A percentile compares a stretch with the other conserved stretches of the same genome.
These are phyloP conservation scores for Gorsachius magnificus DNA, from an alignment of 2,797 vertebrate species.

Conservation along the genomic window DNA sequence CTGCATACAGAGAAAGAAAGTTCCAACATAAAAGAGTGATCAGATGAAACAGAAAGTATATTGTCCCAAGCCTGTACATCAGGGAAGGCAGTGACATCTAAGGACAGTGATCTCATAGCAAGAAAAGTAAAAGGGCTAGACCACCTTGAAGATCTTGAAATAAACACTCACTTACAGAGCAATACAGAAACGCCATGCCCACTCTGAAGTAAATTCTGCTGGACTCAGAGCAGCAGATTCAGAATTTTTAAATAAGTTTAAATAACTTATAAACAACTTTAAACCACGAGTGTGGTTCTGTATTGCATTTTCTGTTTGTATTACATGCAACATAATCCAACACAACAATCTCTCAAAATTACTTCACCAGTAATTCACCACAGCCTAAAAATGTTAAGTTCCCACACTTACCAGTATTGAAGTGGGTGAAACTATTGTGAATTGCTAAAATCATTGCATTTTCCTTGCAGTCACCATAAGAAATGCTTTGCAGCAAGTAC, in stretches of 20 bases:
- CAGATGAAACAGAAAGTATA: not conserved
- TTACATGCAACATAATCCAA: not conserved
- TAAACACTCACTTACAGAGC: not conserved
- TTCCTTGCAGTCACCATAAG: not conserved
- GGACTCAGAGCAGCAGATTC: not conserved
- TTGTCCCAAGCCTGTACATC: not conserved
- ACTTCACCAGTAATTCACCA: not conserved
- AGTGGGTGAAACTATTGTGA: not conserved
- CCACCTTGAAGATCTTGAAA: not conserved
- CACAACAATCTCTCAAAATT: not conserved
- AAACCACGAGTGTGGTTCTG: not conserved
- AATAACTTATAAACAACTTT: not conserved
- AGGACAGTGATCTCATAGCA: not conserved
- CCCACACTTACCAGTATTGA: not conserved
- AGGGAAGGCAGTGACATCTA: not conserved
- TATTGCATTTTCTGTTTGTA: not conserved
- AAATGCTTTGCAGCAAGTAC: not conserved
- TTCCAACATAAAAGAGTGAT: not conserved
- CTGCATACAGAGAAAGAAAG: not conserved
- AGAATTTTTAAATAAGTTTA: not conserved
- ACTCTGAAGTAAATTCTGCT: not conserved
- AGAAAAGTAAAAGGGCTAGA: not conserved
- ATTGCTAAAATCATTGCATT: not conserved
- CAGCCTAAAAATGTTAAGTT: not conserved
- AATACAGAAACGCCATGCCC: not conserved